These are phyloP conservation scores for Erebia epiphron DNA, from an alignment of 2,888 invertebrate species.

Conservation along the genomic window DNA sequence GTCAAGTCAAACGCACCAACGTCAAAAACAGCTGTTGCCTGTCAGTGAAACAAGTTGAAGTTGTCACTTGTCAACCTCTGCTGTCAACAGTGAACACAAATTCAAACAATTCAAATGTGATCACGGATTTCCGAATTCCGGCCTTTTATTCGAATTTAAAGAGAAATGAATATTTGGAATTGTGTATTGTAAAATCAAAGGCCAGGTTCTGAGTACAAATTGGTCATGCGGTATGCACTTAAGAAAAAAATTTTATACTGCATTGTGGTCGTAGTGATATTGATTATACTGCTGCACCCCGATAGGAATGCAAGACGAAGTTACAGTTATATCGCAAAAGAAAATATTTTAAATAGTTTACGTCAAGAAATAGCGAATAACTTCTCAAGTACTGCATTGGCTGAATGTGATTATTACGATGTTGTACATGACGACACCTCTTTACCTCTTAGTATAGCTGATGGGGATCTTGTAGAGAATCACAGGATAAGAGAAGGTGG, in stretches of 20 bases:
- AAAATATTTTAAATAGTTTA: constrained; percentile 68
- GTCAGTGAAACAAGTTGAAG: too few relatives aligned
- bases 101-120: too few relatives aligned
- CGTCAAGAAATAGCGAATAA: constrained; percentile 68
- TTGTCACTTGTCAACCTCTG: too few relatives aligned
- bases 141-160: neutral
- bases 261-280: constrained; percentile 48
- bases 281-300: constrained; percentile 64
- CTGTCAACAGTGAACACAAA: too few relatives aligned
- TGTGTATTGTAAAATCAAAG: neutral
- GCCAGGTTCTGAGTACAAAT: neutral
- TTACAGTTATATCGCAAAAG: constrained; percentile 74
- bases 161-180: neutral
- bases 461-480: constrained; percentile 65
- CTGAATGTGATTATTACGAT: constrained; percentile 67
- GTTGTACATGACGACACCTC: constrained; percentile 63
- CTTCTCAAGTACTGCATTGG: constrained; percentile 65
- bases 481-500: constrained; percentile 71
- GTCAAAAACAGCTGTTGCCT: too few relatives aligned
- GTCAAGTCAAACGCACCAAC: too few relatives aligned
- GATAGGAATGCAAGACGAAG: constrained; percentile 55
- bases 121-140: neutral
- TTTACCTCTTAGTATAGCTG: constrained; percentile 58
- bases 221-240: constrained; percentile 56
- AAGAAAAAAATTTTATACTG: constrained; percentile 63